phyloP scores from a whole-genome alignment of 2,888 invertebrate species.

The Stenodema calcarata region DNA sequence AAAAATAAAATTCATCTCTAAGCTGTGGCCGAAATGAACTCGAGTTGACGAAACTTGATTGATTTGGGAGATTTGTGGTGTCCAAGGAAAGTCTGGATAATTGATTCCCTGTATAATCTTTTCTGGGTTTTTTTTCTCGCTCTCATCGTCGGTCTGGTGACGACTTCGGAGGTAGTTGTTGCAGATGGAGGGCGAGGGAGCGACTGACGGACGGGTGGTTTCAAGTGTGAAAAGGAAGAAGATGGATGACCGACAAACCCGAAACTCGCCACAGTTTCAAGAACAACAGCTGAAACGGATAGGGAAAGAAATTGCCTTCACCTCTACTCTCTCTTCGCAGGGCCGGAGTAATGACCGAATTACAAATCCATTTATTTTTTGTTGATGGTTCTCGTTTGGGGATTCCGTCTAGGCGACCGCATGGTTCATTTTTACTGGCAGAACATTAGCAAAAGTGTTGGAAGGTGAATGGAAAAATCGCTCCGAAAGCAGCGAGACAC shows the following conservation, averaged over 20 bases:
- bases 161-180: not conserved
- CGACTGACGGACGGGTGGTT: not conserved
- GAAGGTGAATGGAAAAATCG: not conserved
- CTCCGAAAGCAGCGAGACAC: too few relatives aligned
- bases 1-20: too few relatives aligned
- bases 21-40: too few relatives aligned
- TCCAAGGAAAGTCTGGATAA: not conserved
- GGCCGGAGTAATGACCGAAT: not conserved
- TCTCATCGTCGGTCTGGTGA: not conserved
- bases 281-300: not conserved
- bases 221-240: not conserved
- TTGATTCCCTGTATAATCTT: not conserved
- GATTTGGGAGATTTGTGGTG: too few relatives aligned
- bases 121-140: not conserved
- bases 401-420: not conserved
- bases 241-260: not conserved
- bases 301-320: not conserved
- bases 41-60: too few relatives aligned
- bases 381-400: not conserved
- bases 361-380: not conserved
- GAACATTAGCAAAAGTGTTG: not conserved
- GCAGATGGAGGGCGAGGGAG: not conserved
- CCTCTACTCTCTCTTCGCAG: not conserved
- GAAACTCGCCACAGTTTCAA: not conserved
- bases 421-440: not conserved